Evolutionary conservation across 2,797 vertebrate genomes (phyloP).

Genomic region (Denticeps clupeoides): DNA sequence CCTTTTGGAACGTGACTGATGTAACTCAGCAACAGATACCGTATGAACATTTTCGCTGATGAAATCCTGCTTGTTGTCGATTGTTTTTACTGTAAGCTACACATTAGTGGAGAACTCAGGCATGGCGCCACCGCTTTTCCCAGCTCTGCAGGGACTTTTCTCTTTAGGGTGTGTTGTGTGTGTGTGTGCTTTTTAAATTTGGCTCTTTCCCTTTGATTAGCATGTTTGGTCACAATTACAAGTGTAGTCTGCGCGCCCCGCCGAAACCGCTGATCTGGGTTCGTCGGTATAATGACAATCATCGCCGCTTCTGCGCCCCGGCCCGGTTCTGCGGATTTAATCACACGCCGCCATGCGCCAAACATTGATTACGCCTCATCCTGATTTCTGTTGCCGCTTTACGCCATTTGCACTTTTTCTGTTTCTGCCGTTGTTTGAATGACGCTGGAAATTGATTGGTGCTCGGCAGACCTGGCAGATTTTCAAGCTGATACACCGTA

Average conservation of each 20-base stretch:
- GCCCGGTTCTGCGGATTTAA: constrained; percentile 41
- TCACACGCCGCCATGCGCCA: constrained; percentile 45
- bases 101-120: no score
- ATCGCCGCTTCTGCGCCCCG: constrained; percentile 32
- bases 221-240: constrained; percentile 52
- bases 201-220: constrained; percentile 42
- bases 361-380: constrained; percentile 50
- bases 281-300: constrained; percentile 49
- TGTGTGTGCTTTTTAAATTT: constrained; percentile 4
- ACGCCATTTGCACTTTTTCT: constrained; percentile 29
- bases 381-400: constrained; percentile 21
- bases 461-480: constrained; percentile 5
- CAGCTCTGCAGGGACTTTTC: no score
- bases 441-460: constrained; percentile 16
- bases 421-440: constrained; percentile 14
- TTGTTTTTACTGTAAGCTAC: no score
- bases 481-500: constrained; percentile 7
- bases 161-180: no score
- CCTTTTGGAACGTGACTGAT: no score
- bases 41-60: no score
- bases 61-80: no score
- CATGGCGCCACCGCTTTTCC: no score
- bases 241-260: constrained; percentile 42
- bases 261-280: constrained; percentile 45
- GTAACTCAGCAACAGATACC: no score